Evolutionary conservation across 2,888 invertebrate species (phyloP), one percentile per base, ranked within the genome.

Genomic region (Trissoscelio sp.): DNA sequence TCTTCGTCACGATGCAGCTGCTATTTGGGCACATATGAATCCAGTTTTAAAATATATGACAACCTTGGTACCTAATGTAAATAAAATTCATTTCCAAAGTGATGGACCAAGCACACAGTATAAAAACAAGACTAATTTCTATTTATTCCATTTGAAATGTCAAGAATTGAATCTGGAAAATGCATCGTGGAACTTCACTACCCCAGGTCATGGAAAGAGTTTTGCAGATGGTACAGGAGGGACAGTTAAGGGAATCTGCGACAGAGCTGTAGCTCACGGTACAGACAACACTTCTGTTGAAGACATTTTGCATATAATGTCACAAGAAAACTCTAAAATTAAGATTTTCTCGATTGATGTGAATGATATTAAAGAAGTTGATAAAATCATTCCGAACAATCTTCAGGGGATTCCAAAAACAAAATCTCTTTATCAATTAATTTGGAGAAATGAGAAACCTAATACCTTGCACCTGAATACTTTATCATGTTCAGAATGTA

Each of bases 1-100:
- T 24, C 39, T 72, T 9, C 18, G 58, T 1, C 72, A 72, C 20
- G 58, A 70, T 55, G 69, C 69, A 7, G 7, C 46, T n/a, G 18
- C 57, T 3, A 12, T 58, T 2, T 70, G 72, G 72, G 72, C 72
- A n/a, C 57, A 72, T 37, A 24, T 64, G 14, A 28, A 64, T 11
- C 64, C 64, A 7, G 16, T 46, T 9, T 64, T 64, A 20, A 4
- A 60, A 11, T 20, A 37, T 12, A 42, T 42, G 14, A 5, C 7
- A 42, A 42, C 12, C n/a, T 18, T 46, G 3, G 46, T 46, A 6
- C 46, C 46, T 16, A 46, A 46, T 46, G 12, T 46, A 5, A 14
- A 46, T 16, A 16, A 3, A 14, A 46, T 46, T 7, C 48, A 48
- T 22, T 53, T 53, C 18, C 53, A 53, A 28, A 53, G 53, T 12